phyloP scores from a whole-genome alignment of 2,797 vertebrate species.

The Hylomyscus alleni region DNA sequence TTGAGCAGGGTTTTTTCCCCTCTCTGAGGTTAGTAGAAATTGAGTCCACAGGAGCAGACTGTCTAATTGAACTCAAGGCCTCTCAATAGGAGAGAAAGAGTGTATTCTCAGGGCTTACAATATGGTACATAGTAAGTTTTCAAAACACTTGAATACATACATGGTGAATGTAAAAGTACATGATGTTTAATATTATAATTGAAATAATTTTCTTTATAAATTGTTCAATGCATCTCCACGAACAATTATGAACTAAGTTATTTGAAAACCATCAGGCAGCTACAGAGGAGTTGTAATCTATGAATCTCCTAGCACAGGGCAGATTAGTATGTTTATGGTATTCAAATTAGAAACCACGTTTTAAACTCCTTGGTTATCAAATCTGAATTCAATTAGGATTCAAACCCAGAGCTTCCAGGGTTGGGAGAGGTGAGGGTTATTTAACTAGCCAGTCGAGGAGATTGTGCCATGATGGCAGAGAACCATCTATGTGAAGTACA shows the following conservation, averaged over 20 bases:
- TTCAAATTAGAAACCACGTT: not conserved
- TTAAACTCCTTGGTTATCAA: constrained; percentile 46
- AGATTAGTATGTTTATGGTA: not conserved
- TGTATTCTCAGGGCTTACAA: not conserved
- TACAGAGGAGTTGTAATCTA: not conserved
- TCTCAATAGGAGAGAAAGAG: not conserved
- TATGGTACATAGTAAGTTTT: not conserved
- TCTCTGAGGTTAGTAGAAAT: not conserved
- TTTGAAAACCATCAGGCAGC: constrained; percentile 12
- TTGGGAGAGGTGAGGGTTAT: not conserved
- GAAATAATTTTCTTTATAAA: not conserved
- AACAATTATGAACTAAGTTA: not conserved
- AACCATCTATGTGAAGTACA: not conserved
- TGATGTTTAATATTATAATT: not conserved
- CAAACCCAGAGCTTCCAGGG: not conserved
- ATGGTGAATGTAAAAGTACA: constrained; percentile 17
- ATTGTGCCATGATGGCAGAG: not conserved
- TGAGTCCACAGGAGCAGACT: not conserved
- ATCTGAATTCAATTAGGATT: constrained; percentile 26
- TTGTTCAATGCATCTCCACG: not conserved
- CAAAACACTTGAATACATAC: not conserved
- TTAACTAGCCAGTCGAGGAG: not conserved
- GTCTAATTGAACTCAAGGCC: not conserved
- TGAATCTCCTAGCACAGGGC: not conserved
- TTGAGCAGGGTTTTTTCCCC: too few species aligned